A percentile compares a stretch with the other conserved stretches of the same genome.
phyloP scores from a whole-genome alignment of 2,113 vertebrate genomes.

The Spizaetus ornatus region DNA sequence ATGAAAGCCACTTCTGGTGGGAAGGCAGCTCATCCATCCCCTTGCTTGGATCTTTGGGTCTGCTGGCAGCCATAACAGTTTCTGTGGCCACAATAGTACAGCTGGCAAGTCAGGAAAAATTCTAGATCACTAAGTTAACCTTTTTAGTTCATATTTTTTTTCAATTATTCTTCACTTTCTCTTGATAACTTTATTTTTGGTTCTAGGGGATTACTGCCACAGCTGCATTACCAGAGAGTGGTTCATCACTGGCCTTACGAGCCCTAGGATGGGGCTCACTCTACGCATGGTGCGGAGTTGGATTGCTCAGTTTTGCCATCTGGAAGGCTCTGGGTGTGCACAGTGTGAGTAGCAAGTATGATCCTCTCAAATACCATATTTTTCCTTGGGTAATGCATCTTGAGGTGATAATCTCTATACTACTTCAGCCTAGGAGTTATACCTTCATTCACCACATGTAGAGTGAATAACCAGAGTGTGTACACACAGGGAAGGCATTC shows the following conservation, averaged over 20 bases:
- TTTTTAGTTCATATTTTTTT: not conserved
- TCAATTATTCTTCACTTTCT: not conserved
- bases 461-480: not conserved
- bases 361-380: not conserved
- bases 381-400: not conserved
- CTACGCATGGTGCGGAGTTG: slow-evolving; percentile 88
- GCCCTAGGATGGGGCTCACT: slow-evolving; percentile 91
- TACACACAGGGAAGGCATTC: not conserved
- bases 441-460: not conserved
- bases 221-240: slow-evolving; percentile 80
- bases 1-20: not conserved
- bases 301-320: slow-evolving; percentile 80
- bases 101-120: not conserved
- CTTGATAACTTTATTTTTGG: not conserved
- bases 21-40: not conserved
- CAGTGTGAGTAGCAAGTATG: slow-evolving; percentile 76
- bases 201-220: slow-evolving; percentile 80
- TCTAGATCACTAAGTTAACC: not conserved
- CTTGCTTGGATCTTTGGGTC: not conserved
- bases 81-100: not conserved
- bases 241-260: slow-evolving; percentile 84
- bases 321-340: slow-evolving; percentile 89
- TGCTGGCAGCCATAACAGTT: not conserved
- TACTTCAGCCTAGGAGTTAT: not conserved
- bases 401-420: not conserved